A percentile compares a stretch with the other conserved stretches of the same genome.
phyloP scores from a whole-genome alignment of 2,888 invertebrate genomes.

The Eustalomyia histrio region DNA sequence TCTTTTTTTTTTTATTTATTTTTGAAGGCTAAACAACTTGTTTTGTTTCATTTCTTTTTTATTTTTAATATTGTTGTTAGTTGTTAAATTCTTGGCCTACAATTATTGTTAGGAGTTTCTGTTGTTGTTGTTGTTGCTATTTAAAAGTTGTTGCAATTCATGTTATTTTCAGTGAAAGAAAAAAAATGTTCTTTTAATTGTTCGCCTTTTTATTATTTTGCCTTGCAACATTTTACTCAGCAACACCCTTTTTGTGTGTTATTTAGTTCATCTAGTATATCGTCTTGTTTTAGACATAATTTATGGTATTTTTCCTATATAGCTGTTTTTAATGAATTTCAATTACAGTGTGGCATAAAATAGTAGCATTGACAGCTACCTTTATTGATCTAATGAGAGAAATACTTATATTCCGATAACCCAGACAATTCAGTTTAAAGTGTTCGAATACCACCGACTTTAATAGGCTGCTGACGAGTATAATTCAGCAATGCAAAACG shows the following conservation, averaged over 20 bases:
- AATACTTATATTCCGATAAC: too few relatives aligned
- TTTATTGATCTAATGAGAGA: too few relatives aligned
- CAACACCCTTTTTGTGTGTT: constrained; percentile 46
- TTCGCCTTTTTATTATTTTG: constrained; percentile 63
- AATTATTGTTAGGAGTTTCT: too few relatives aligned
- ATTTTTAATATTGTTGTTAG: constrained; percentile 38
- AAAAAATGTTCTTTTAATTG: constrained; percentile 74
- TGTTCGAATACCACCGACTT: too few relatives aligned
- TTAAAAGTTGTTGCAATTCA: constrained; percentile 40
- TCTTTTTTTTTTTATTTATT: not conserved
- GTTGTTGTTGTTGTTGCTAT: constrained; percentile 19
- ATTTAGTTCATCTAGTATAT: constrained; percentile 54
- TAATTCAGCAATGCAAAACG: too few relatives aligned
- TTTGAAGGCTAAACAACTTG: constrained; percentile 27
- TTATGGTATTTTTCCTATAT: constrained; percentile 20
- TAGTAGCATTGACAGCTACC: not conserved
- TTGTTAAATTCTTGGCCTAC: constrained; percentile 56
- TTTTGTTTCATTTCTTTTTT: not conserved
- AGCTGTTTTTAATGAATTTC: constrained; percentile 20
- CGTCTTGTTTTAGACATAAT: constrained; percentile 37
- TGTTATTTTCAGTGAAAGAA: constrained; percentile 33
- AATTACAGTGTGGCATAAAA: constrained; percentile 66
- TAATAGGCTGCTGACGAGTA: too few relatives aligned
- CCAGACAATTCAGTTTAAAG: too few relatives aligned
- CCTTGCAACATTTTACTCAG: constrained; percentile 34